Conservation (phyloP, 1,140 invertebrate species). For the Catajapyx aquilonaris region DNA sequence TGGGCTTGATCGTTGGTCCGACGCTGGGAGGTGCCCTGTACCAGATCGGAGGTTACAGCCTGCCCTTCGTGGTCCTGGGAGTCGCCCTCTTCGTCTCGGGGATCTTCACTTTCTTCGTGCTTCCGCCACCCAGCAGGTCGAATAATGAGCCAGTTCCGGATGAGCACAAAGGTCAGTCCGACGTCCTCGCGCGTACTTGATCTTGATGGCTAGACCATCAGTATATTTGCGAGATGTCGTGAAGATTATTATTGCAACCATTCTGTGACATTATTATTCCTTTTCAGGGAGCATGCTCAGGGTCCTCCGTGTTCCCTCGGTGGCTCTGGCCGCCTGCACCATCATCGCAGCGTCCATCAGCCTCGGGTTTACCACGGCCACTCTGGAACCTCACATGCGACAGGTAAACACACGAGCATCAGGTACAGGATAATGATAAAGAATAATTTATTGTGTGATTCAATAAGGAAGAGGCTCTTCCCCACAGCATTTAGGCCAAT, state of each 20-base stretch:
- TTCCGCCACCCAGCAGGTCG: constrained; percentile 36
- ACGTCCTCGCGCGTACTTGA: too few relatives aligned
- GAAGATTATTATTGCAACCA: too few relatives aligned
- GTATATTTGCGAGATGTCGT: too few relatives aligned
- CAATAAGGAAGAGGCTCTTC: too few relatives aligned
- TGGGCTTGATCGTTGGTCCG: constrained; percentile 69
- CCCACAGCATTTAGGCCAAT: too few relatives aligned
- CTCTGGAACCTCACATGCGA: constrained; percentile 56
- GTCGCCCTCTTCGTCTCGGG: constrained; percentile 49
- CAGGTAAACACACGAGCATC: too few relatives aligned
- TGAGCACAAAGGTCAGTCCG: too few relatives aligned
- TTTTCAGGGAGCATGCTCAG: constrained; percentile 34
- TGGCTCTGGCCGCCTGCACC: constrained; percentile 39
- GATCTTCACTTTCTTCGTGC: constrained; percentile 44
- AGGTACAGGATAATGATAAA: too few relatives aligned
- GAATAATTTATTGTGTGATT: too few relatives aligned
- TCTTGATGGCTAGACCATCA: too few relatives aligned
- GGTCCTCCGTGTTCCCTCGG: constrained; percentile 41
- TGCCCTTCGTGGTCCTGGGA: constrained; percentile 70
- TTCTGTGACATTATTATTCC: too few relatives aligned
- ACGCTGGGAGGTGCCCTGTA: constrained; percentile 64
- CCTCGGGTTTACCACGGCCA: constrained; percentile 61
- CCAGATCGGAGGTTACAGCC: constrained; percentile 55
- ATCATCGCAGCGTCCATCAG: constrained; percentile 54
- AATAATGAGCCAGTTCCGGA: too few relatives aligned